Percentiles rank a stretch among this genome's conserved stretches.
phyloP scores from a whole-genome alignment of 2,888 invertebrate species.

The Arge pagana region DNA sequence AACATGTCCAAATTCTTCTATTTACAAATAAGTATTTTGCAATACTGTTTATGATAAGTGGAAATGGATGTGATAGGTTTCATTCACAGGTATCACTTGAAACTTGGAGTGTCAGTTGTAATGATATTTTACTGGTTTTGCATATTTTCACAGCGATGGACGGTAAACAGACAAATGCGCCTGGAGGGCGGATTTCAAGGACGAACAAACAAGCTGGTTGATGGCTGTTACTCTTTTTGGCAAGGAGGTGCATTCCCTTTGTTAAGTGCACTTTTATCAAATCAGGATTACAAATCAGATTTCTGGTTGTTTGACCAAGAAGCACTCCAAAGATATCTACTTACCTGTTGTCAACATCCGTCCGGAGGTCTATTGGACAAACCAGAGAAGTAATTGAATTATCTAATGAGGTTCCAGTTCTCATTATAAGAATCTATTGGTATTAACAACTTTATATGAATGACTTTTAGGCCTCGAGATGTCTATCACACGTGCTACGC shows the following conservation, averaged over 20 bases:
- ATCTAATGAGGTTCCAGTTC: not conserved
- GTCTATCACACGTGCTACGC: conserved; percentile 98
- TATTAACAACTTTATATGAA: conserved; percentile 12
- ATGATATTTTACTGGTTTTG: not conserved
- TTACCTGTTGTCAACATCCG: conserved; percentile 88
- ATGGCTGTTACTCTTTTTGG: conserved; percentile 99
- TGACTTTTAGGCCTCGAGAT: conserved; percentile 72
- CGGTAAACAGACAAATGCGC: conserved; percentile 87
- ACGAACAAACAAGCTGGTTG: conserved; percentile 96
- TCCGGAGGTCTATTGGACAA: conserved; percentile 94
- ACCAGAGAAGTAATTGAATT: conserved; percentile 81
- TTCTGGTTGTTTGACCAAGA: conserved; percentile 80
- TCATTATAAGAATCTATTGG: conserved; percentile 7
- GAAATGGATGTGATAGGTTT: not conserved
- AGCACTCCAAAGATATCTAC: conserved; percentile 92
- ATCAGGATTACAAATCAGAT: conserved; percentile 60
- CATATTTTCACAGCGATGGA: conserved; percentile 72
- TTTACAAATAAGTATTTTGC: not conserved
- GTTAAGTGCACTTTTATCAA: conserved; percentile 73
- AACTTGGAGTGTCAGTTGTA: conserved; percentile 6
- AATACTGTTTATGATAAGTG: not conserved
- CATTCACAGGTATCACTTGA: conserved; percentile 6
- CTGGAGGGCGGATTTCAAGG: conserved; percentile 98
- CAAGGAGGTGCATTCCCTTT: conserved; percentile 92
- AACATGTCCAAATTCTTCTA: not conserved